These are phyloP conservation scores for Physeter macrocephalus DNA, from an alignment of 2,113 vertebrate genomes.

Conservation along the genomic window DNA sequence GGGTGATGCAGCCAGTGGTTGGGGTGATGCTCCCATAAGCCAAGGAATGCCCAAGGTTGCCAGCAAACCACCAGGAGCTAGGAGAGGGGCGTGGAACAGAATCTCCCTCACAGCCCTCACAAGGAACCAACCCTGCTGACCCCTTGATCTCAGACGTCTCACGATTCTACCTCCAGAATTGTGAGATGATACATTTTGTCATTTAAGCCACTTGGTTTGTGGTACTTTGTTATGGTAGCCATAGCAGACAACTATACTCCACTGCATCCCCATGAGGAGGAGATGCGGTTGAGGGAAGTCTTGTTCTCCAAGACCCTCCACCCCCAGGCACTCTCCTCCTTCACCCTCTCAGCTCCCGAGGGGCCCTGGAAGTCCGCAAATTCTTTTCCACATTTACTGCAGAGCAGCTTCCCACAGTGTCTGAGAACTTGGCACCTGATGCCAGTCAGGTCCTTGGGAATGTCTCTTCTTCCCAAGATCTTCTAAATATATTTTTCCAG, in stretches of 20 bases:
- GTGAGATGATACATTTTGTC: neutral
- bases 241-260: neutral
- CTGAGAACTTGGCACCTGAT: neutral
- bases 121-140: neutral
- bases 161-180: neutral
- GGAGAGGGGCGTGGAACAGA: neutral
- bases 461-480: neutral
- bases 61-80: neutral
- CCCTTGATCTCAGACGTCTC: neutral
- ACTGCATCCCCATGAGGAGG: accelerated
- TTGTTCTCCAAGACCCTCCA: neutral
- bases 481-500: neutral
- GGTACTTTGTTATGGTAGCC: no score
- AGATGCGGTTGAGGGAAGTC: neutral
- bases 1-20: neutral
- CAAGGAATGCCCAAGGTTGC: no score
- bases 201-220: no score
- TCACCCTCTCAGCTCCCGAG: neutral
- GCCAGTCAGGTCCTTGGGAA: neutral
- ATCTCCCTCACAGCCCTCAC: neutral
- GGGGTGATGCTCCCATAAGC: neutral
- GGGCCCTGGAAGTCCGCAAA: neutral
- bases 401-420: neutral
- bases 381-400: neutral
- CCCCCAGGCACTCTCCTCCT: neutral